phyloP scores from a whole-genome alignment of 2,888 invertebrate genomes.

The Hyposoter didymator region DNA sequence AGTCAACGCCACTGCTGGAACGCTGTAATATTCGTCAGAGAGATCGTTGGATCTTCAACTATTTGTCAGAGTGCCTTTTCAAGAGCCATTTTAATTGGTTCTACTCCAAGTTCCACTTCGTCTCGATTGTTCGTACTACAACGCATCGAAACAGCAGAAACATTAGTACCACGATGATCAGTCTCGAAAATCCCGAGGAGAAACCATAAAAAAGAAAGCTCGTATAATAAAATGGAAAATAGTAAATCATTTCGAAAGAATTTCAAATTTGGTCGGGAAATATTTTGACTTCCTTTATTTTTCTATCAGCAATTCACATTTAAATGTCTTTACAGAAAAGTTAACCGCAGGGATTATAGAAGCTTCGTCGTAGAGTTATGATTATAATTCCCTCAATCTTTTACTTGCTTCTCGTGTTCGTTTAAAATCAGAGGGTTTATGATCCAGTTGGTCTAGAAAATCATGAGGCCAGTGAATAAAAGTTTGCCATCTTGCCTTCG shows the following conservation, averaged over 20 bases:
- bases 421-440: background rate
- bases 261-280: background rate
- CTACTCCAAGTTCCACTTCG: slow-evolving; percentile 10
- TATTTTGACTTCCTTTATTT: background rate
- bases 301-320: background rate
- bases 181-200: background rate
- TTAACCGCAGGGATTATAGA: background rate
- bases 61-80: slow-evolving; percentile 14
- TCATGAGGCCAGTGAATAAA: background rate
- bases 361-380: background rate
- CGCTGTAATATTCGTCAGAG: slow-evolving; percentile 10
- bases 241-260: background rate
- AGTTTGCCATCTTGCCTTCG: slow-evolving; percentile 11
- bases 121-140: background rate
- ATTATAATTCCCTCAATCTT: background rate
- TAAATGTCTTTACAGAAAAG: background rate
- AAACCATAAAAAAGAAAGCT: too few relatives aligned
- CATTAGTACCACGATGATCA: background rate
- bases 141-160: background rate
- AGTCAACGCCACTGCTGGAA: slow-evolving; percentile 13
- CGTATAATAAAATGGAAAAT: background rate
- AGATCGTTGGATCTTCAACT: slow-evolving; percentile 22
- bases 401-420: background rate
- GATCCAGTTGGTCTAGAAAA: background rate
- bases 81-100: slow-evolving; percentile 35